Conservation (phyloP, 2,113 vertebrate species). For the Prunella himalayana region DNA sequence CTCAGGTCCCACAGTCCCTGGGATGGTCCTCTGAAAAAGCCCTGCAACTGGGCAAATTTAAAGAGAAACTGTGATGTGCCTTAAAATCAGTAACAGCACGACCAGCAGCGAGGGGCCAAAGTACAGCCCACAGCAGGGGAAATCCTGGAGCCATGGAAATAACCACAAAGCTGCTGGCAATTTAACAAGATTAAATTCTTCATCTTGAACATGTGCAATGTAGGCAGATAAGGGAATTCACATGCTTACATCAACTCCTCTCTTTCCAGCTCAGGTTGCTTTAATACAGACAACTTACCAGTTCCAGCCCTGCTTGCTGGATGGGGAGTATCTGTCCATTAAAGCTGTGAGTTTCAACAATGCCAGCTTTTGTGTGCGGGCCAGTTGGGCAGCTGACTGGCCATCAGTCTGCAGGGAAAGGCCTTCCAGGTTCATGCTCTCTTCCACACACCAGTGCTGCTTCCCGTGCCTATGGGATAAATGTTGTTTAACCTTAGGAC, state of each 20-base stretch:
- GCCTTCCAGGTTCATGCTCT: constrained; percentile 42
- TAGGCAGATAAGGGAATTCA: background rate
- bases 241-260: background rate
- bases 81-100: background rate
- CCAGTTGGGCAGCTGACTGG: constrained; percentile 76
- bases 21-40: background rate
- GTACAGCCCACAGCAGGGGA: background rate
- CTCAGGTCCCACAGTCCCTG: background rate
- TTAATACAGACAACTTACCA: constrained; percentile 74
- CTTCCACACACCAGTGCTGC: constrained; percentile 70
- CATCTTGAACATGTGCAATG: too few relatives aligned
- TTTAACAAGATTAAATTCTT: background rate
- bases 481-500: background rate
- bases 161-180: background rate
- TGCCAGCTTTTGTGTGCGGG: constrained; percentile 79
- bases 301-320: constrained; percentile 88
- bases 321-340: constrained; percentile 87
- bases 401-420: constrained; percentile 54
- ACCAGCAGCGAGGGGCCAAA: background rate
- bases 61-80: background rate
- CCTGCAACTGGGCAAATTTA: background rate
- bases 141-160: background rate
- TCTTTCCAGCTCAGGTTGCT: background rate
- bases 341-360: constrained; percentile 83
- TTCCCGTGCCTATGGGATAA: constrained; percentile 54